These are phyloP conservation scores for Leptinotarsa haldemani DNA, from an alignment of 2,888 invertebrate genomes.

Conservation along the genomic window DNA sequence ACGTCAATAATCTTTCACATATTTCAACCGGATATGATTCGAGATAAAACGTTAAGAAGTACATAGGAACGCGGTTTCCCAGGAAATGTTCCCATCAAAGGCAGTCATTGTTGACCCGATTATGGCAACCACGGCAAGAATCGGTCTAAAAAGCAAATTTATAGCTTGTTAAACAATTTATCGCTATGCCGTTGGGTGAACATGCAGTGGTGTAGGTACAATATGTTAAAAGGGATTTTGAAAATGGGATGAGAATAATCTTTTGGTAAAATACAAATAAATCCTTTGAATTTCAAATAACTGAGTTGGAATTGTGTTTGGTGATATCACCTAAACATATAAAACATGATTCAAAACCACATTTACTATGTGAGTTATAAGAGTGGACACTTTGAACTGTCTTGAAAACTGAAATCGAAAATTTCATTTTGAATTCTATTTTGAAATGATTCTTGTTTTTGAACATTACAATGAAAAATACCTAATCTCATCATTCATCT, in stretches of 20 bases:
- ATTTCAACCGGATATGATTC: background rate
- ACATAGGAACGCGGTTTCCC: slow-evolving; percentile 3
- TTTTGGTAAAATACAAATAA: background rate
- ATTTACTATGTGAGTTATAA: too few species aligned
- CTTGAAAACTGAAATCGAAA: too few species aligned
- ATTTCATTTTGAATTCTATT: too few species aligned
- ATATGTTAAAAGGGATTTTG: background rate
- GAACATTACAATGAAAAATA: too few species aligned
- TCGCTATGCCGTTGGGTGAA: slow-evolving; percentile 7
- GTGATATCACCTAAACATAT: too few species aligned
- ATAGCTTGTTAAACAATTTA: slow-evolving; percentile 15
- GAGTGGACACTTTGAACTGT: too few species aligned
- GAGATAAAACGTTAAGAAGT: background rate
- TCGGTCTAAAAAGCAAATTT: slow-evolving; percentile 13
- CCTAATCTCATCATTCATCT: too few species aligned
- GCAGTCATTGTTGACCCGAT: slow-evolving; percentile 7
- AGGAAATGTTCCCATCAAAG: slow-evolving; percentile 8
- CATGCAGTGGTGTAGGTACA: background rate
- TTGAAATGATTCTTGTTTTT: too few species aligned
- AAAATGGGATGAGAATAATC: background rate
- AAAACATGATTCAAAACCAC: too few species aligned
- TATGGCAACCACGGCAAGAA: background rate
- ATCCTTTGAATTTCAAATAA: too few species aligned
- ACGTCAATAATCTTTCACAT: slow-evolving; percentile 1
- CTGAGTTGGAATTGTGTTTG: too few species aligned